phyloP scores from a whole-genome alignment of 1,140 invertebrate genomes.

The Cepaea nemoralis region DNA sequence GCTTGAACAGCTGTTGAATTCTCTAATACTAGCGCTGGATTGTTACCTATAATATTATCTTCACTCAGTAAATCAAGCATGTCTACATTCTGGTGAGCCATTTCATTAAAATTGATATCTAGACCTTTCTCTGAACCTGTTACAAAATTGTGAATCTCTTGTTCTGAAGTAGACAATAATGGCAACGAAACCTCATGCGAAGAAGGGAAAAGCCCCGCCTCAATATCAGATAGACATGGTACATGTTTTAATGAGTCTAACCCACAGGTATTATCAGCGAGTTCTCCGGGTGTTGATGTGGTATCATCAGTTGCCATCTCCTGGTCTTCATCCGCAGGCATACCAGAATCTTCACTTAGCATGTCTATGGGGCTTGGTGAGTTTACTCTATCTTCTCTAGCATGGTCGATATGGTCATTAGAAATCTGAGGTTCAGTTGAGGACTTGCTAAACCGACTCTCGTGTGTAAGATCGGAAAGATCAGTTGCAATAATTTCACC shows the following conservation, averaged over 20 bases:
- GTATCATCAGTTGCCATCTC: not conserved
- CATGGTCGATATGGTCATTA: not conserved
- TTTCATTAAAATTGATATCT: too few species aligned
- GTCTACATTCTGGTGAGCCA: too few species aligned
- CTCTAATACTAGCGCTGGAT: too few species aligned
- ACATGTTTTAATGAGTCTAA: not conserved
- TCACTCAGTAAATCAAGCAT: too few species aligned
- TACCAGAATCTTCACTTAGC: constrained; percentile 27
- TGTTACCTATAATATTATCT: too few species aligned
- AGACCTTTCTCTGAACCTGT: too few species aligned
- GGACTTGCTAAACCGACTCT: not conserved
- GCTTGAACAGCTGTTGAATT: too few species aligned
- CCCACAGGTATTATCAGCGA: not conserved
- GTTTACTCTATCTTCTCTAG: not conserved
- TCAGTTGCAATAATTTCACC: not conserved
- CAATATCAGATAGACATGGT: not conserved
- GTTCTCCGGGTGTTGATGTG: not conserved
- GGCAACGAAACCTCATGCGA: too few species aligned
- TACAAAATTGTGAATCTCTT: too few species aligned
- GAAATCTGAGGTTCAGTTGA: constrained; percentile 11
- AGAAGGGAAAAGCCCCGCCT: not conserved
- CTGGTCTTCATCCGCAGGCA: constrained; percentile 1
- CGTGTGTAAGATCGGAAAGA: not conserved
- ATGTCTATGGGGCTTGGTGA: constrained; percentile 5
- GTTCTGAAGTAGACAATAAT: too few species aligned